phyloP scores from a whole-genome alignment of 2,113 vertebrate species.

The Aegypius monachus region DNA sequence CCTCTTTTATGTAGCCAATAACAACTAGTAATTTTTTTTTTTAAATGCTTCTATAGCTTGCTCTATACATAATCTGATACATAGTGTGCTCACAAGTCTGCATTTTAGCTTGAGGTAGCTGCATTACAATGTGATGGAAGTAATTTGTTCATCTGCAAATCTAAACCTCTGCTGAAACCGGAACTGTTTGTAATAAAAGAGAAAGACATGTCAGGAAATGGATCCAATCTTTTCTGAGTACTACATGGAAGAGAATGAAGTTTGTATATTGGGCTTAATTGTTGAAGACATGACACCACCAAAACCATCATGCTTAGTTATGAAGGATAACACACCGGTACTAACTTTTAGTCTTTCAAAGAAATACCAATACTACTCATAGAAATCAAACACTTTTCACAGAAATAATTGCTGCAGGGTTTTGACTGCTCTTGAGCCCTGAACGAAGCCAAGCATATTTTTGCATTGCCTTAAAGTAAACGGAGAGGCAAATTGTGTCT shows the following conservation, averaged over 20 bases:
- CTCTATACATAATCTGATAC: background rate
- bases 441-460: background rate
- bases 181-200: background rate
- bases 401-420: background rate
- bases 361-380: background rate
- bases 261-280: background rate
- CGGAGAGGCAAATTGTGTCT: background rate
- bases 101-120: background rate
- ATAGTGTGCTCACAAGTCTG: background rate
- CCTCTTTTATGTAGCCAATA: background rate
- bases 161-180: background rate
- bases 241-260: background rate
- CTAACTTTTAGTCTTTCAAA: background rate
- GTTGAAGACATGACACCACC: background rate
- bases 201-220: background rate
- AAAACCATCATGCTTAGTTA: background rate
- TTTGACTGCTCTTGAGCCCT: background rate
- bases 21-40: background rate
- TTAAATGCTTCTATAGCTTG: background rate
- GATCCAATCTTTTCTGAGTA: background rate
- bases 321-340: background rate
- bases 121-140: background rate
- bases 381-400: background rate
- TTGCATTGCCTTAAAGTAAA: constrained; percentile 28
- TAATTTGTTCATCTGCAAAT: background rate